phyloP scores from a whole-genome alignment of 2,797 vertebrate genomes.

The Parauchenoglanis punctatus region DNA sequence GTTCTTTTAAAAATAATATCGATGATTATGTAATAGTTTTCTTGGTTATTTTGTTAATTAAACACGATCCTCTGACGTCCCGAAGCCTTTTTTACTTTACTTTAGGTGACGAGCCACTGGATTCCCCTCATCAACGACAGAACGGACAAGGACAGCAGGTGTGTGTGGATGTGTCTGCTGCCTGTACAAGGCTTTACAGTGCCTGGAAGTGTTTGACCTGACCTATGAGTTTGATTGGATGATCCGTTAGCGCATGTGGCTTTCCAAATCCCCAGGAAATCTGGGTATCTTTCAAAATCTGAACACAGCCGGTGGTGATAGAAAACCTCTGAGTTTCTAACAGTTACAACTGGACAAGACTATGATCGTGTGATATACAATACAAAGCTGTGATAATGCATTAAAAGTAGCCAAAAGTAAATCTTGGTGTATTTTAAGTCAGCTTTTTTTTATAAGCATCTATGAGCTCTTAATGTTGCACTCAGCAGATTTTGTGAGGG shows the following conservation, averaged over 20 bases:
- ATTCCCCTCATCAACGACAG: slow-evolving; percentile 98
- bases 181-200: not conserved
- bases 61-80: slow-evolving; percentile 23
- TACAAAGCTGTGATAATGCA: not conserved
- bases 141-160: slow-evolving; percentile 99
- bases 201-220: not conserved
- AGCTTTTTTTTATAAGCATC: not conserved
- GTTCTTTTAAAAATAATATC: not conserved
- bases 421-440: not conserved
- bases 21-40: not conserved
- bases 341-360: not conserved
- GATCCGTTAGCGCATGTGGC: not conserved
- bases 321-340: not conserved
- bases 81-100: slow-evolving; percentile 42
- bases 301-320: not conserved
- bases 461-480: not conserved
- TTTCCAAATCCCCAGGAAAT: not conserved
- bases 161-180: slow-evolving; percentile 60
- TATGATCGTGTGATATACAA: not conserved
- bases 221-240: not conserved
- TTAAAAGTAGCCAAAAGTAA: not conserved
- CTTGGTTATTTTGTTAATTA: not conserved
- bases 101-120: slow-evolving; percentile 96
- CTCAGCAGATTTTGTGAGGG: not conserved
- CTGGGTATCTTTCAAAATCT: not conserved